Evolutionary conservation across 1,140 invertebrate species (phyloP).

Genomic region (Drosophila willistoni): DNA sequence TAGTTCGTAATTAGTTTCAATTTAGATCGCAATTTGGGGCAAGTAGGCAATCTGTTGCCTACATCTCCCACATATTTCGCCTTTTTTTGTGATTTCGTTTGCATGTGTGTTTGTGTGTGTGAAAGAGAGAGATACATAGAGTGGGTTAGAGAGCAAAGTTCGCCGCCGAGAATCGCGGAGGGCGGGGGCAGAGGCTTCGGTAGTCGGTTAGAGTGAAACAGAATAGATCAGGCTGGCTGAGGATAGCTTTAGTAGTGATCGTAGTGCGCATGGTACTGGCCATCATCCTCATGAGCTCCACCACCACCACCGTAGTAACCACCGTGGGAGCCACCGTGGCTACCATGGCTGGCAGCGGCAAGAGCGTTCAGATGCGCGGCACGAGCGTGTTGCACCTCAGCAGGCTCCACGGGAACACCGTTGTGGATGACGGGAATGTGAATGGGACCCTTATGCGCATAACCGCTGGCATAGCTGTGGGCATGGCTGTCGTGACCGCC

Average conservation of each 20-base stretch:
- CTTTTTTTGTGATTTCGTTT: constrained; percentile 17
- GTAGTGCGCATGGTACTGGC: constrained; percentile 68
- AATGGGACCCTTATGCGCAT: constrained; percentile 83
- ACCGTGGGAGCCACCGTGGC: constrained; percentile 63
- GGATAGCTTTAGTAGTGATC: constrained; percentile 59
- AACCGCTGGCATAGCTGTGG: constrained; percentile 56
- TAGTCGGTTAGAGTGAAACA: constrained; percentile 49
- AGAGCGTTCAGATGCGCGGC: constrained; percentile 85
- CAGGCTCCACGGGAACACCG: constrained; percentile 85
- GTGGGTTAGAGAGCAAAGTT: constrained; percentile 12
- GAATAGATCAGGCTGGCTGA: constrained; percentile 40
- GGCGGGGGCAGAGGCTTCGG: constrained; percentile 43
- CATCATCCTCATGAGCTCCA: constrained; percentile 70
- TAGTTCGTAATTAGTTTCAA: constrained; percentile 19
- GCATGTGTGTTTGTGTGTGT: constrained; percentile 16
- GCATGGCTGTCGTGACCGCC: constrained; percentile 47
- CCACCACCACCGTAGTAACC: constrained; percentile 40
- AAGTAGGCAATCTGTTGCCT: constrained; percentile 39
- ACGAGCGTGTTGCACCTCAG: constrained; percentile 86
- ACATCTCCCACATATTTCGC: constrained; percentile 58
- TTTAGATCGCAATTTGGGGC: constrained; percentile 39
- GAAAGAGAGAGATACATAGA: constrained; percentile 15
- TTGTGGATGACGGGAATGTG: constrained; percentile 84
- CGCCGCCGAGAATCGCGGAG: constrained; percentile 22
- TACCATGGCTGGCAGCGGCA: constrained; percentile 82